These are phyloP conservation scores for Norana najaformis DNA, from an alignment of 2,888 invertebrate species.

Conservation along the genomic window DNA sequence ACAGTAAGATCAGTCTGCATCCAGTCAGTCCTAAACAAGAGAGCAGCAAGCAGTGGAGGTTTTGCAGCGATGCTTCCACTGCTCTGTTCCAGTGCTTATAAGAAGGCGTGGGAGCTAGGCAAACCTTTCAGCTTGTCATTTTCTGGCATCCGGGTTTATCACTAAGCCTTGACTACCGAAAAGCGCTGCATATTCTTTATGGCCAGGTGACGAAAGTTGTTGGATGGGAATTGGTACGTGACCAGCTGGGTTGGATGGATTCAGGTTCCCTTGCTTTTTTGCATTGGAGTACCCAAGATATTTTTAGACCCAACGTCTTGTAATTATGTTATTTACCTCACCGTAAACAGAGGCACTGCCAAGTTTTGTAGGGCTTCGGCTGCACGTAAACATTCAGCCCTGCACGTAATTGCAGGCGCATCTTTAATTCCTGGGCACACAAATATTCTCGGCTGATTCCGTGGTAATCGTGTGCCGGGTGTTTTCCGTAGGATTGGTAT, in stretches of 20 bases:
- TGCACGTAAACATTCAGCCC: neutral
- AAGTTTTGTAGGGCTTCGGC: neutral
- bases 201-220: neutral
- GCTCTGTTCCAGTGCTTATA: neutral
- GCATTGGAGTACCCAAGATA: neutral
- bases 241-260: neutral
- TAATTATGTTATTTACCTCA: neutral
- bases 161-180: neutral
- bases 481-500: slow-evolving; percentile 13
- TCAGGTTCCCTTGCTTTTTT: neutral
- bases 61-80: neutral
- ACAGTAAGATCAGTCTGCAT: too few species aligned
- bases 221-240: neutral
- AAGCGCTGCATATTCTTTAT: neutral
- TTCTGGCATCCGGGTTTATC: too few species aligned
- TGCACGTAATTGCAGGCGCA: slow-evolving; percentile 5
- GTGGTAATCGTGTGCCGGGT: neutral
- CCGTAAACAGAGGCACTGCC: neutral
- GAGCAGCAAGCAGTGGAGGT: neutral
- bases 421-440: neutral
- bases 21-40: too few species aligned
- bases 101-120: neutral
- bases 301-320: neutral
- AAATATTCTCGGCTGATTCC: neutral
- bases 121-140: neutral